A percentile compares a stretch with the other conserved stretches of the same genome.
Conservation (phyloP, 2,888 invertebrate genomes). For the Caenorhabditis virilis region DNA sequence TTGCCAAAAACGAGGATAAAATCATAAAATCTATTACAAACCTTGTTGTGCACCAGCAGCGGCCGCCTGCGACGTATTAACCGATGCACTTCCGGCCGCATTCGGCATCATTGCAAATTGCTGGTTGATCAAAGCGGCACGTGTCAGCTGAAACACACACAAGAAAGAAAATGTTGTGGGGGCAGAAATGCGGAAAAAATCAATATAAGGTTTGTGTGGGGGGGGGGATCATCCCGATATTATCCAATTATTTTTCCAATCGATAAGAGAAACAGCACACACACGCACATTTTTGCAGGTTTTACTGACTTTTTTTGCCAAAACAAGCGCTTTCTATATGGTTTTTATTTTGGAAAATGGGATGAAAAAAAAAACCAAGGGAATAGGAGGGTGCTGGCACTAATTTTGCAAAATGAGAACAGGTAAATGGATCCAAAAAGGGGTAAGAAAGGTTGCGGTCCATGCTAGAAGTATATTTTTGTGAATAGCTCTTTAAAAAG, state of each 20-base stretch:
- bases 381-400: conserved; percentile 7
- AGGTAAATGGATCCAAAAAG: neutral
- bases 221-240: neutral
- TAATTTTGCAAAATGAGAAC: conserved; percentile 1
- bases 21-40: neutral
- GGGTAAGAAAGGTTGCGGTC: neutral
- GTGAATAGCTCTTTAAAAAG: neutral
- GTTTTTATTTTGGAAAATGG: neutral
- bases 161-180: neutral
- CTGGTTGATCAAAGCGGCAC: neutral
- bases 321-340: no score
- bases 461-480: neutral
- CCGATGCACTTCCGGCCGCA: neutral
- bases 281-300: no score
- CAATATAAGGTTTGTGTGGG: conserved; percentile 3
- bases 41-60: no score
- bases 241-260: neutral
- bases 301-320: neutral
- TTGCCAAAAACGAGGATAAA: neutral
- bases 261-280: neutral
- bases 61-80: neutral
- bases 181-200: neutral
- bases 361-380: no score
- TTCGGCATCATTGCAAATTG: neutral
- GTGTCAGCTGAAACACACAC: neutral